Evolutionary conservation across 1,140 invertebrate genomes (phyloP).

Genomic region (Drosophila bocki): DNA sequence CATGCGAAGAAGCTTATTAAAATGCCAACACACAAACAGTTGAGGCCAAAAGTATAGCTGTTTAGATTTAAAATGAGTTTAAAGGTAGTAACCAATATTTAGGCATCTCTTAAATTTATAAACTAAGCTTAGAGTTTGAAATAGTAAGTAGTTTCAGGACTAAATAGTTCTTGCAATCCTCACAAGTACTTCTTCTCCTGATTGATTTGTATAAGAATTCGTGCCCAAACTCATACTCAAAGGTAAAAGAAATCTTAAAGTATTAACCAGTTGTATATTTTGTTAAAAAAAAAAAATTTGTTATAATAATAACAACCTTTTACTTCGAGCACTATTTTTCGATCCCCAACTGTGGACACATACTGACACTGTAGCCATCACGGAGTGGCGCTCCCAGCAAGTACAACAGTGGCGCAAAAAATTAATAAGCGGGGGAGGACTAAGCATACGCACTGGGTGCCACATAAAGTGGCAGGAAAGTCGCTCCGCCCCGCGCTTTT

Average conservation of each 20-base stretch:
- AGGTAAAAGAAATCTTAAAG: too few relatives aligned
- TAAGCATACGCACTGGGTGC: slow-evolving; percentile 57
- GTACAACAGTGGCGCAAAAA: slow-evolving; percentile 28
- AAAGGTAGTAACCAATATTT: too few relatives aligned
- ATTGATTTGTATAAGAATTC: too few relatives aligned
- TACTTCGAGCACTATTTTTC: neutral
- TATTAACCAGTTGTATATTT: too few relatives aligned
- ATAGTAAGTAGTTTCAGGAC: neutral
- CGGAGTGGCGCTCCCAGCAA: slow-evolving; percentile 40
- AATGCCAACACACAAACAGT: slow-evolving; percentile 24
- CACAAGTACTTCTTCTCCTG: too few relatives aligned
- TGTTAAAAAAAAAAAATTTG: too few relatives aligned
- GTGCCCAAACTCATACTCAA: too few relatives aligned
- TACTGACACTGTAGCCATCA: slow-evolving; percentile 17
- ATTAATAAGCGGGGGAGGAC: slow-evolving; percentile 46
- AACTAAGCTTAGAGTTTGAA: neutral
- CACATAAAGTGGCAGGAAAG: slow-evolving; percentile 33
- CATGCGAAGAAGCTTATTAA: slow-evolving; percentile 56
- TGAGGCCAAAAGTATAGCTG: neutral
- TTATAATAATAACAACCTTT: neutral
- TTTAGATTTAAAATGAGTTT: neutral
- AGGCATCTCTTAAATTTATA: too few relatives aligned
- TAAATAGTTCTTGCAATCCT: too few relatives aligned
- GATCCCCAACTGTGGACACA: neutral
- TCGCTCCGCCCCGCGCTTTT: slow-evolving; percentile 24